These are phyloP conservation scores for Megaceryle maxima DNA, from an alignment of 2,113 vertebrate species.

Conservation along the genomic window DNA sequence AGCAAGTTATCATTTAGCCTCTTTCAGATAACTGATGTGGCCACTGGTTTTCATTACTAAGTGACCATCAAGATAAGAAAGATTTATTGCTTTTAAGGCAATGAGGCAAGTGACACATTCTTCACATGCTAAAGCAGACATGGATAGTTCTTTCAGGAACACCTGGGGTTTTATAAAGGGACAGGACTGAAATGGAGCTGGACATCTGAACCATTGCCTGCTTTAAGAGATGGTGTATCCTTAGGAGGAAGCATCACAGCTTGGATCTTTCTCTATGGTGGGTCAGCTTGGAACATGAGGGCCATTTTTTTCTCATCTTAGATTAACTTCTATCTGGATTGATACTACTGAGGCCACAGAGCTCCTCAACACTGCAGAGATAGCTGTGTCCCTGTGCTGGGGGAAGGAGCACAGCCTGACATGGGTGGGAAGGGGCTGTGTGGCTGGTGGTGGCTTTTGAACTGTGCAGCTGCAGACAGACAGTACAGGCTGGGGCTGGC, in stretches of 20 bases:
- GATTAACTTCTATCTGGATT: background rate
- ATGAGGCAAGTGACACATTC: background rate
- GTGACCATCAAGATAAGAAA: conserved; percentile 24
- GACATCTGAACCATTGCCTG: background rate
- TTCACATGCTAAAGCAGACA: background rate
- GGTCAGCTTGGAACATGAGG: background rate
- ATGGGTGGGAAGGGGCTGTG: rapidly evolving
- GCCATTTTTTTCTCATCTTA: background rate
- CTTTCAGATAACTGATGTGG: background rate
- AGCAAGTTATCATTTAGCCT: background rate
- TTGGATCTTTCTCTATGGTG: background rate
- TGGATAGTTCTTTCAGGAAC: background rate
- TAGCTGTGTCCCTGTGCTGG: background rate
- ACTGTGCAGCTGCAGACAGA: background rate
- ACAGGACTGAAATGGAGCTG: background rate
- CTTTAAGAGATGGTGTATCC: background rate
- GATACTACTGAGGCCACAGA: background rate
- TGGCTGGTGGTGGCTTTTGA: background rate
- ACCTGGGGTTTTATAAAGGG: background rate
- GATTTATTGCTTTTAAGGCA: conserved; percentile 2
- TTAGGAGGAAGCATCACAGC: background rate
- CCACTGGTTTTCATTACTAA: conserved; percentile 8
- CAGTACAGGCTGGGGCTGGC: background rate
- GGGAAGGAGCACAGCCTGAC: background rate
- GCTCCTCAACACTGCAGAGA: background rate